Percentiles rank a stretch among this genome's conserved stretches.
phyloP scores from a whole-genome alignment of 2,888 invertebrate genomes.

The Blastobasis adustella region DNA sequence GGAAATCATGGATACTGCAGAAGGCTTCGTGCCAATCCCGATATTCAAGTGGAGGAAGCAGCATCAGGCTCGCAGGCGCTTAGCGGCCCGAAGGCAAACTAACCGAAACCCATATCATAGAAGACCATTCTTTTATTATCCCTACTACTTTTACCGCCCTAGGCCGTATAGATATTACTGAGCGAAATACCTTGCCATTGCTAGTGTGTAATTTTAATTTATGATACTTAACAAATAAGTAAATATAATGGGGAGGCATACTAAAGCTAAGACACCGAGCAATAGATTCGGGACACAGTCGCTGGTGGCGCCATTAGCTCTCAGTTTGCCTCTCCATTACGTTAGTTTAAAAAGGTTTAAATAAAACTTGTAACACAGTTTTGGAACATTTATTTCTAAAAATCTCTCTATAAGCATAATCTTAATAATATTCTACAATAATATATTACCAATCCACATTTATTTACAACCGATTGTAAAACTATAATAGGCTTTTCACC shows the following conservation, averaged over 20 bases:
- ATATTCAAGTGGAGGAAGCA: constrained; percentile 31
- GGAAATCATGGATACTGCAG: constrained; percentile 60
- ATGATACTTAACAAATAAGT: too few species aligned
- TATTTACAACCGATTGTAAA: constrained; percentile 32
- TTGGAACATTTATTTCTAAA: constrained; percentile 49
- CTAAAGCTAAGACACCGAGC: too few species aligned
- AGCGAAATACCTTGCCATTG: background rate
- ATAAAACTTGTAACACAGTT: constrained; percentile 15
- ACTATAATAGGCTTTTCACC: constrained; percentile 20
- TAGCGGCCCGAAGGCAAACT: constrained; percentile 39
- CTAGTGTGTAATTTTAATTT: too few species aligned
- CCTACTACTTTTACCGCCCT: constrained; percentile 45
- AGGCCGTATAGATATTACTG: constrained; percentile 60
- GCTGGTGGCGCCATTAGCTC: too few species aligned
- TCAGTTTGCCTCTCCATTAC: too few species aligned
- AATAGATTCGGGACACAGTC: too few species aligned
- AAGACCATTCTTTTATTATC: constrained; percentile 39
- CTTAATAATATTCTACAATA: constrained; percentile 24
- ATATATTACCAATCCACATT: constrained; percentile 31
- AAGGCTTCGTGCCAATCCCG: constrained; percentile 50
- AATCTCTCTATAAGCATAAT: constrained; percentile 39
- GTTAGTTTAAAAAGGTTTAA: background rate
- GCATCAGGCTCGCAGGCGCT: constrained; percentile 29
- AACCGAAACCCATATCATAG: constrained; percentile 34
- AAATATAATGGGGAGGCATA: too few species aligned